Base-by-base conservation (phyloP, 1,140 invertebrate genomes). In the Papilio polyxenes region DNA sequence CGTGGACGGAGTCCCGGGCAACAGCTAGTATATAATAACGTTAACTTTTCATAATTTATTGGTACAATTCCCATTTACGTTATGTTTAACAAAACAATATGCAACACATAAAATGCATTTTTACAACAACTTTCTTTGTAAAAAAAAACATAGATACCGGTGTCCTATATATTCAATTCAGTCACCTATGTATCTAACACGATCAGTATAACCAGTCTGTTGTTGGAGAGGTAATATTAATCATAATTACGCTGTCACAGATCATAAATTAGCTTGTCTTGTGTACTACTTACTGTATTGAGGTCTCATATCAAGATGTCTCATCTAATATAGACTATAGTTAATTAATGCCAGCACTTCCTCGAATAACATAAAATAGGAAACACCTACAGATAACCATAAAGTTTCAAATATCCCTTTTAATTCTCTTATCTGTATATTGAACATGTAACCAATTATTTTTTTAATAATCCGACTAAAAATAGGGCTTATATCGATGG, bases 221-320 rank as follows among this genome's bases (percentile, higher is more conserved):
- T 20, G 6, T n/a, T 20, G 62, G 62, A 13, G 13, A 65, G 20
- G 20, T 31, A 65, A 65, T 65, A 65, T 65, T 31, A 59, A 59
- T 59, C 56, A 59, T 59, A 59, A 59, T 59, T 59, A 59, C 56
- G 7, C 56, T 59, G 56, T 59, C 56, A 59, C 17, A 59, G 56
- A 59, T 59, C 56, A 59, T 59, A 59, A 59, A 59, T 59, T 59
- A 59, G 56, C 56, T 59, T 59, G 56, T 59, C 56, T 59, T 65
- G 23, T 62, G n/a, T 31, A 31, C 62, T 31, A 65, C 20, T 65
- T 65, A 65, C 62, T 4, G 5, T 13, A 65, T 65, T 65, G 62
- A 65, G 62, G 20, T 65, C 62, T 65, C 11, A 10, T 65, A 65
- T 65, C 62, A 37, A 65, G 20, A 65, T 65, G 20, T 65, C 62